Conservation (phyloP, 2,888 invertebrate genomes). For the Drosophila antonietae region DNA sequence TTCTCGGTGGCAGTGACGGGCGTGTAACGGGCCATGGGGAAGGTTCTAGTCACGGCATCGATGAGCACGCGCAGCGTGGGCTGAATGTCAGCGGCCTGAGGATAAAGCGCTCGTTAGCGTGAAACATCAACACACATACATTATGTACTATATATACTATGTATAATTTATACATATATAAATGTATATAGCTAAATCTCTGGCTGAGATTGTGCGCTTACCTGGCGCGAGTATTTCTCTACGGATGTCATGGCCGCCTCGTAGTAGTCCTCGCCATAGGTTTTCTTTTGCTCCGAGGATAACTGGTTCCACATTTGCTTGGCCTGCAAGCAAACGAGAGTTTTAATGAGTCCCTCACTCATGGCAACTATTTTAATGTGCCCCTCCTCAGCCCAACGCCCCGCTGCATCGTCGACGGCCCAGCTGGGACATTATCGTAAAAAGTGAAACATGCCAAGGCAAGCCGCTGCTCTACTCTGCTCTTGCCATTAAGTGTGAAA, state of each 20-base stretch:
- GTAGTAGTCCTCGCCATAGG: conserved; percentile 93
- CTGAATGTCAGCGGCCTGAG: conserved; percentile 90
- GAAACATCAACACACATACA: not conserved
- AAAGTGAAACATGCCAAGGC: conserved; percentile 47
- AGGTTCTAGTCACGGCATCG: conserved; percentile 92
- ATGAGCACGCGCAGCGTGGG: conserved; percentile 91
- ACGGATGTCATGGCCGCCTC: conserved; percentile 91
- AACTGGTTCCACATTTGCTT: conserved; percentile 93
- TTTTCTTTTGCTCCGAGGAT: conserved; percentile 90
- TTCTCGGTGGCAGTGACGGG: conserved; percentile 92
- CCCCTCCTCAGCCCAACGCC: not conserved
- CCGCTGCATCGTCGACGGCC: not conserved
- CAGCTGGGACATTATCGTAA: conserved; percentile 58
- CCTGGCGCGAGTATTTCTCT: conserved; percentile 91
- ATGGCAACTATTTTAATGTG: conserved; percentile 54
- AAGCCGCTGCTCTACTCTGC: conserved; percentile 10
- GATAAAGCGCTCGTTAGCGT: conserved; percentile 38
- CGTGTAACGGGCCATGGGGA: conserved; percentile 93
- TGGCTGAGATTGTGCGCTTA: conserved; percentile 47
- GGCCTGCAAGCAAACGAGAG: conserved; percentile 85
- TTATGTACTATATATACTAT: not conserved
- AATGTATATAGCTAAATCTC: not conserved
- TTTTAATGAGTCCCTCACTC: conserved; percentile 58
- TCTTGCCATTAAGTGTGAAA: conserved; percentile 40
- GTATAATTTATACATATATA: not conserved